Conservation (phyloP, 1,140 invertebrate species). For the Sycophila sp. region DNA sequence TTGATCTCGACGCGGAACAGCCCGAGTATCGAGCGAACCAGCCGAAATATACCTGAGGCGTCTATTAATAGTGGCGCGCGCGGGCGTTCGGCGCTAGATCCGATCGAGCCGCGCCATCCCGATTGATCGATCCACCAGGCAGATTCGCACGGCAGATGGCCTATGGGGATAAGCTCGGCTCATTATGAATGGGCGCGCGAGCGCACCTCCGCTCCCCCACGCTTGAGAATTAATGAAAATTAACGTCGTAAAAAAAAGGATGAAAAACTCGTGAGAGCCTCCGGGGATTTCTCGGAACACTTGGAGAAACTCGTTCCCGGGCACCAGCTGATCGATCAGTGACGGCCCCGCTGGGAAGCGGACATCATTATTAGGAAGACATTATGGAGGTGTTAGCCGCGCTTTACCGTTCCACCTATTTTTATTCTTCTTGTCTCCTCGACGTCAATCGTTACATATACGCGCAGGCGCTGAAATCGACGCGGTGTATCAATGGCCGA, state of each 20-base stretch:
- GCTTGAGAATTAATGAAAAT: neutral
- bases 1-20: neutral
- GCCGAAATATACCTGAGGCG: neutral
- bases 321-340: neutral
- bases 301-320: neutral
- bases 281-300: no score
- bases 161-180: slow-evolving; percentile 31
- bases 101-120: slow-evolving; percentile 13
- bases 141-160: slow-evolving; percentile 38
- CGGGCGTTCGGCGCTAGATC: neutral
- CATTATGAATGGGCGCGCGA: slow-evolving; percentile 5
- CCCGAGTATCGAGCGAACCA: neutral
- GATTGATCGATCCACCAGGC: slow-evolving; percentile 25
- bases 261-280: neutral
- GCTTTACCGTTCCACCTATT: no score
- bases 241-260: no score
- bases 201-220: neutral
- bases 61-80: neutral
- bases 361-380: slow-evolving; percentile 5
- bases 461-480: no score
- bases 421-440: no score
- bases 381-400: no score
- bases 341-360: neutral
- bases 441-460: no score
- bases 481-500: no score